A percentile compares a stretch with the other conserved stretches of the same genome.
These are phyloP conservation scores for Entomyzon cyanotis DNA, from an alignment of 2,113 vertebrate genomes.

Conservation along the genomic window DNA sequence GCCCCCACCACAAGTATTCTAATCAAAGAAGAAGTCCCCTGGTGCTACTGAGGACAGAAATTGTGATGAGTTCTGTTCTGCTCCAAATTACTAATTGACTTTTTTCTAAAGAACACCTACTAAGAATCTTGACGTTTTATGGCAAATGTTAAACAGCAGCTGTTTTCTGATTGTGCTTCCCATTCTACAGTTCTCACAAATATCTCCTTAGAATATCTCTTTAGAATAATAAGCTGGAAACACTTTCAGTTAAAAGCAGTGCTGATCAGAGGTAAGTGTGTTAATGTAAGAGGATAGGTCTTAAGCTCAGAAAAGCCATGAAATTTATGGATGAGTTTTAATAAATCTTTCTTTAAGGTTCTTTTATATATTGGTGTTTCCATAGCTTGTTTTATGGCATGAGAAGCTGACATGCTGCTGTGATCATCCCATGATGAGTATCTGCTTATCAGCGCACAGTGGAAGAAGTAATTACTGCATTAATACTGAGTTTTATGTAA, in stretches of 20 bases:
- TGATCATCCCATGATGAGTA: neutral
- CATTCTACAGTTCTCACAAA: neutral
- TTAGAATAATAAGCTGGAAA: constrained; percentile 18
- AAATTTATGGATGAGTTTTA: neutral
- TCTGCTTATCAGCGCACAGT: neutral
- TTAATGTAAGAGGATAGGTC: neutral
- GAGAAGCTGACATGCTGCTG: neutral
- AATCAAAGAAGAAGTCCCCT: constrained; percentile 36
- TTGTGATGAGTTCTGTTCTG: constrained; percentile 26
- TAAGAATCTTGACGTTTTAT: constrained; percentile 46
- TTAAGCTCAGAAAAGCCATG: neutral
- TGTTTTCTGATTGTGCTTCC: constrained; percentile 47
- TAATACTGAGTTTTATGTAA: neutral
- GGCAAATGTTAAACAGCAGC: constrained; percentile 26
- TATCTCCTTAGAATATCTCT: neutral
- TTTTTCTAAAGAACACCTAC: constrained; percentile 40
- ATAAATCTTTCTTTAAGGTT: neutral
- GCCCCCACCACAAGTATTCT: neutral
- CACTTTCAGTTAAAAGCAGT: neutral
- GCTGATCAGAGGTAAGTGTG: neutral
- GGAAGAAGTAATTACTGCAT: neutral
- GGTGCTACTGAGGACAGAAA: constrained; percentile 1
- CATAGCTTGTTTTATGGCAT: neutral
- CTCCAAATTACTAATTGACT: constrained; percentile 51
- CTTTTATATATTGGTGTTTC: neutral